Base-by-base conservation (phyloP, 53 echinoderm and acorn worm genomes). In the Pentamera pediparva region DNA sequence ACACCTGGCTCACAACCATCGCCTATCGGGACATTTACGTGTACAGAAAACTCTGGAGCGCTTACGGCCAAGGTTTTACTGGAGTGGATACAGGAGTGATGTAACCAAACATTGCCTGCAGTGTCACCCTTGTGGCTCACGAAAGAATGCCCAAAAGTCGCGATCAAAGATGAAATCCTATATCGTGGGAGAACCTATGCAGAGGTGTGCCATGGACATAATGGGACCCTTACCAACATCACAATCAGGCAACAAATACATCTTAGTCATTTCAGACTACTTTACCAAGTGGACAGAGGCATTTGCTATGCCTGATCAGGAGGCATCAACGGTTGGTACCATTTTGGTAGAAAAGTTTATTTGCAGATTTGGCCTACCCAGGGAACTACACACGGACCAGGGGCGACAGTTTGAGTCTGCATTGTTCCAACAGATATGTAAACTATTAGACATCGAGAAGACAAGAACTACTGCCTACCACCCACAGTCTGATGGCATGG, bases 161-260 rank as follows among this genome's bases (percentile, higher is more conserved):
- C 29, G 10, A 29, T 3, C 75, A 37, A 7, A 15, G 11, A 12
- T 70, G 70, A 45, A 50, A 32, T 18, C 48, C 12, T 70, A 47
- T 47, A 34, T 21, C 4, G 57, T 56, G 11, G 75, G 75, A 8
- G 5, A 30, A 51, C 78, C 78, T 17, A 78, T 62, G 37, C 59
- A 36, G 50, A 24, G 36, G 33, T 24, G 21, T 27, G 30, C 48
- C 27, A 49, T 78, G 50, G 65, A 78, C 51, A 65, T 78, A 13
- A 60, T 78, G 60, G 78, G 78, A 7, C 65, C 78, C 11, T 35
- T 78, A 3, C 78, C 65, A n/a, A n/a, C 22, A 25, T 26, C 64
- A 26, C 25, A 78, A 5, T 25, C 26, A 6, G 30, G 62, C 9
- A 77, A 77, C 35, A 39, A 31, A 17, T 77, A 77, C 39, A 77